These are phyloP conservation scores for Eristalinus sepulchralis DNA, from an alignment of 2,888 invertebrate genomes.

Conservation along the genomic window DNA sequence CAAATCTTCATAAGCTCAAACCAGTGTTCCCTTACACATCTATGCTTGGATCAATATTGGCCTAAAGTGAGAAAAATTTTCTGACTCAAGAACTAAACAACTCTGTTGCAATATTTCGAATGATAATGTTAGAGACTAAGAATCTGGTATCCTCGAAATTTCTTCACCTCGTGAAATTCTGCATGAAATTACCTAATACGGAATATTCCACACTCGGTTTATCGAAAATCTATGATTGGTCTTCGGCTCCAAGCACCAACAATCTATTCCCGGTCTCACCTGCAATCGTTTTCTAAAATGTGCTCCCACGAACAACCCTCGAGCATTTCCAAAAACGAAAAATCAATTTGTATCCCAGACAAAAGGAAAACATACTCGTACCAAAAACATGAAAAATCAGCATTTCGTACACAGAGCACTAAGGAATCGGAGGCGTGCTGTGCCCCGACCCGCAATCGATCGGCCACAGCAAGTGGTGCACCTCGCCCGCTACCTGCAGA, in stretches of 20 bases:
- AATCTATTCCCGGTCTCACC: neutral
- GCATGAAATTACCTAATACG: too few relatives aligned
- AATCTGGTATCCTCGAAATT: too few relatives aligned
- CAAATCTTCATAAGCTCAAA: too few relatives aligned
- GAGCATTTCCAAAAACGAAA: neutral
- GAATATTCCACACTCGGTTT: too few relatives aligned
- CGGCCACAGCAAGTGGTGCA: neutral
- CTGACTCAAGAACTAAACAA: too few relatives aligned
- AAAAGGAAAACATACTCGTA: constrained; percentile 36
- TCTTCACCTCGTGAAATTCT: too few relatives aligned
- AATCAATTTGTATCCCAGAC: constrained; percentile 31
- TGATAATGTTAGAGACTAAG: too few relatives aligned
- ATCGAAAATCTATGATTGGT: too few relatives aligned
- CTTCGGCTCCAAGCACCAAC: neutral
- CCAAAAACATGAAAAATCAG: constrained; percentile 21
- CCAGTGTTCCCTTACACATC: too few relatives aligned
- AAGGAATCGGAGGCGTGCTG: constrained; percentile 73
- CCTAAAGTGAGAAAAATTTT: too few relatives aligned
- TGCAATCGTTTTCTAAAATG: constrained; percentile 18
- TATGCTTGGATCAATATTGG: too few relatives aligned
- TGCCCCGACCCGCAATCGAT: constrained; percentile 28
- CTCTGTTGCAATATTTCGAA: too few relatives aligned
- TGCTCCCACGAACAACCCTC: neutral
- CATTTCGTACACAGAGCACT: constrained; percentile 31
- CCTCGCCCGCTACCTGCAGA: constrained; percentile 30